Evolutionary conservation across 2,113 vertebrate genomes (phyloP).

Genomic region (Nothobranchius furzeri): DNA sequence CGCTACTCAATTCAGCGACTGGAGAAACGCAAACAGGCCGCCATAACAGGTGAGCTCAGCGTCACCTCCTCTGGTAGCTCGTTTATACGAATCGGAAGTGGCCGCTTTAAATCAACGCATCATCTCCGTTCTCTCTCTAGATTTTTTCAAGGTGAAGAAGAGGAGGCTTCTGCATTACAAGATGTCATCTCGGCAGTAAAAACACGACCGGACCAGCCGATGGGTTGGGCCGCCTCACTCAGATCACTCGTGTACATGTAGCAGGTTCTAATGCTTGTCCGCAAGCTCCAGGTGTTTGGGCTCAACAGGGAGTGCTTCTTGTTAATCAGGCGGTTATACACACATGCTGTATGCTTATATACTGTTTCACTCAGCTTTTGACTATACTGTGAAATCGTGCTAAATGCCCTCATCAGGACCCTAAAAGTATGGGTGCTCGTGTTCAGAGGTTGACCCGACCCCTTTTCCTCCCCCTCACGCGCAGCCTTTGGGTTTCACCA

Average conservation of each 20-base stretch:
- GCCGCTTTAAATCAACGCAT: background rate
- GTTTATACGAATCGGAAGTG: too few relatives aligned
- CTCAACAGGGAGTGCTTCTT: constrained; percentile 45
- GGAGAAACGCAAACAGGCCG: constrained; percentile 68
- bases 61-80: background rate
- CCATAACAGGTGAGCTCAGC: constrained; percentile 74
- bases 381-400: constrained; percentile 75
- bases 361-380: constrained; percentile 46
- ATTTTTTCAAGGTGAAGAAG: constrained; percentile 80
- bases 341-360: constrained; percentile 44
- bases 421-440: too few relatives aligned
- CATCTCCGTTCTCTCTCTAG: constrained; percentile 39
- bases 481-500: constrained; percentile 12
- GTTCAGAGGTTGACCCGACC: too few relatives aligned
- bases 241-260: constrained; percentile 62
- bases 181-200: constrained; percentile 57
- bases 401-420: constrained; percentile 66
- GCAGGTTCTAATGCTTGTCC: constrained; percentile 54
- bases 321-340: constrained; percentile 19
- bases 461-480: too few relatives aligned
- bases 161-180: constrained; percentile 68
- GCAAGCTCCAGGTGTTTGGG: constrained; percentile 36
- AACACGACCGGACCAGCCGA: background rate
- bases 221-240: constrained; percentile 37
- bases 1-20: constrained; percentile 40